Conservation (phyloP, 1,140 invertebrate species). For the Tribolium madens region DNA sequence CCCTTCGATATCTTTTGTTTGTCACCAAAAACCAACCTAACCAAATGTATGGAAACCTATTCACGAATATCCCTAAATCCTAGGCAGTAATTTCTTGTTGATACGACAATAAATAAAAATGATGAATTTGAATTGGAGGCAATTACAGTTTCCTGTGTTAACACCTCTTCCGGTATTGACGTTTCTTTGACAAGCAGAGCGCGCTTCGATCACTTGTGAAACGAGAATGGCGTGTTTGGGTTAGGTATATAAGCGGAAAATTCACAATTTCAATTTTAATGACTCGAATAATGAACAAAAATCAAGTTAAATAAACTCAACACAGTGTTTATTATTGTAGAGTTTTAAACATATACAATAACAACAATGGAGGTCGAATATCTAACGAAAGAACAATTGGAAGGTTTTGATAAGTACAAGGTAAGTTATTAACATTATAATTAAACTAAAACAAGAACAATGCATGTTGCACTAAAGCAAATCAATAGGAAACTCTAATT, state of each 20-base stretch:
- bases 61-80: too few relatives aligned
- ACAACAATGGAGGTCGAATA: conserved; percentile 74
- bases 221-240: conserved; percentile 14
- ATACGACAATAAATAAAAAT: too few relatives aligned
- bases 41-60: too few relatives aligned
- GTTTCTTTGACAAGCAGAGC: conserved; percentile 2
- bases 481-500: neutral
- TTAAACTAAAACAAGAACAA: neutral
- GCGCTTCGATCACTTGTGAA: conserved; percentile 14
- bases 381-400: conserved; percentile 81
- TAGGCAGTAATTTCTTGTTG: too few relatives aligned
- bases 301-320: conserved; percentile 22
- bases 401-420: conserved; percentile 94
- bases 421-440: conserved; percentile 68
- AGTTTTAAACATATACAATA: neutral
- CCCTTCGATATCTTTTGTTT: too few relatives aligned
- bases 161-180: neutral
- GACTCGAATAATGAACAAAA: conserved; percentile 31
- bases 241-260: conserved; percentile 29
- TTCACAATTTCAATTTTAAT: conserved; percentile 22
- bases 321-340: conserved; percentile 22
- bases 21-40: too few relatives aligned
- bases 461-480: neutral
- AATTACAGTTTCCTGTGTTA: neutral
- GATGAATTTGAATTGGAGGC: too few relatives aligned